Conservation (phyloP, 2,888 invertebrate genomes). For the Xanthorhoe designata region DNA sequence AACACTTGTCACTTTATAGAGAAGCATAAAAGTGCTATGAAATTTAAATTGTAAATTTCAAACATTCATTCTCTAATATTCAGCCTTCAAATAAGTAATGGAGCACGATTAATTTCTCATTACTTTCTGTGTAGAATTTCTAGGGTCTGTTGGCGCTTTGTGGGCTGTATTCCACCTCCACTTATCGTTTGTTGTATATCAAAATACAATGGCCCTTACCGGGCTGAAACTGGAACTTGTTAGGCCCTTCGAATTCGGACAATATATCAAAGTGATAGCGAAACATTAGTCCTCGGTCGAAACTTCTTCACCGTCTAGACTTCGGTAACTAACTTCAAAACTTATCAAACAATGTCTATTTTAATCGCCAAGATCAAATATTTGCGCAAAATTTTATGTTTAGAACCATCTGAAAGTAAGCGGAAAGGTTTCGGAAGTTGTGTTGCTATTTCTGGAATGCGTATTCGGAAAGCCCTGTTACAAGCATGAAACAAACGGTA, state of each 20-base stretch:
- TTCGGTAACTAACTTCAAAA: constrained; percentile 50
- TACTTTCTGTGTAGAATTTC: constrained; percentile 52
- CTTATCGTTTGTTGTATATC: constrained; percentile 60
- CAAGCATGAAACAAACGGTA: constrained; percentile 65
- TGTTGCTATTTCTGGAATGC: constrained; percentile 62
- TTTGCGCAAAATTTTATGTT: constrained; percentile 16
- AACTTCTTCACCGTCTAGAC: constrained; percentile 62
- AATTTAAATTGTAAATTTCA: too few relatives aligned
- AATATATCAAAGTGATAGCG: constrained; percentile 70
- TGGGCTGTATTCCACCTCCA: constrained; percentile 53
- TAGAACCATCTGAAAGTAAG: constrained; percentile 38
- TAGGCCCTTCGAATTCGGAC: constrained; percentile 52
- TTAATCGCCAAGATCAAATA: constrained; percentile 23
- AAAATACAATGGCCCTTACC: constrained; percentile 56
- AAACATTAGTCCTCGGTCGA: constrained; percentile 66
- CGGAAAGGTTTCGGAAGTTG: constrained; percentile 53
- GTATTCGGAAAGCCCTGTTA: constrained; percentile 64
- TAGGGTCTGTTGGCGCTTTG: constrained; percentile 53
- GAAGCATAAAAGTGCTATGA: too few relatives aligned
- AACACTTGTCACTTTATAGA: too few relatives aligned
- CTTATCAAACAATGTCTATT: constrained; percentile 39
- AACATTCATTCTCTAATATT: not conserved
- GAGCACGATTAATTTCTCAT: constrained; percentile 12
- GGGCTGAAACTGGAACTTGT: constrained; percentile 56
- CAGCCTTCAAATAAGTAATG: not conserved